Conservation (phyloP, 2,888 invertebrate genomes). For the Thumatha senex region DNA sequence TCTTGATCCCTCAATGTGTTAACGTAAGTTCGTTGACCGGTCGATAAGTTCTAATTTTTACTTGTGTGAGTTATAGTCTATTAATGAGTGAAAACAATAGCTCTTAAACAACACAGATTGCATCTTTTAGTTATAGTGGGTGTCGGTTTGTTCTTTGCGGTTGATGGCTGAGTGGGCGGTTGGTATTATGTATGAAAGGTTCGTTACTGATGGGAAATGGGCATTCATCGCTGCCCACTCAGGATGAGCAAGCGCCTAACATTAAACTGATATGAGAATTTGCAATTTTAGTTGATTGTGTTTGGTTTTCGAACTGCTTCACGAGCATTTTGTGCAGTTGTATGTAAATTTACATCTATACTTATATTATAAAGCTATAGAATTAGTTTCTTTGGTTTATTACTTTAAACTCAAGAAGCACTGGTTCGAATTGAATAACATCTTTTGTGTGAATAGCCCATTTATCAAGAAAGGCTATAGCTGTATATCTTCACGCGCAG, state of each 20-base stretch:
- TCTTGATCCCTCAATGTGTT: conserved; percentile 11
- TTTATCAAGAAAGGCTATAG: too few relatives aligned
- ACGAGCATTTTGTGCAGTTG: too few relatives aligned
- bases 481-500: too few relatives aligned
- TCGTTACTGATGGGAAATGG: conserved; percentile 39
- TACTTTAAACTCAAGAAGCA: too few relatives aligned
- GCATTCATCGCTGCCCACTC: conserved; percentile 43
- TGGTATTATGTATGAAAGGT: conserved; percentile 16
- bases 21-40: conserved; percentile 23
- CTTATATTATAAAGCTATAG: too few relatives aligned
- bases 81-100: conserved; percentile 51
- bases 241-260: not conserved
- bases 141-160: conserved; percentile 16
- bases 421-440: too few relatives aligned
- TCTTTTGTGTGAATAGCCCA: too few relatives aligned
- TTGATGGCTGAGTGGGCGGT: conserved; percentile 20
- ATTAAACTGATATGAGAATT: not conserved
- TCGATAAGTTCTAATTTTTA: conserved; percentile 7
- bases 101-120: conserved; percentile 37
- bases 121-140: conserved; percentile 35
- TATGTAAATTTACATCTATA: too few relatives aligned
- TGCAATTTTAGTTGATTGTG: not conserved
- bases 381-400: too few relatives aligned
- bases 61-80: conserved; percentile 6
- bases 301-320: too few relatives aligned